phyloP scores from a whole-genome alignment of 30 jellyfish, hydroid and myxozoan species.

The Morbakka virulenta region DNA sequence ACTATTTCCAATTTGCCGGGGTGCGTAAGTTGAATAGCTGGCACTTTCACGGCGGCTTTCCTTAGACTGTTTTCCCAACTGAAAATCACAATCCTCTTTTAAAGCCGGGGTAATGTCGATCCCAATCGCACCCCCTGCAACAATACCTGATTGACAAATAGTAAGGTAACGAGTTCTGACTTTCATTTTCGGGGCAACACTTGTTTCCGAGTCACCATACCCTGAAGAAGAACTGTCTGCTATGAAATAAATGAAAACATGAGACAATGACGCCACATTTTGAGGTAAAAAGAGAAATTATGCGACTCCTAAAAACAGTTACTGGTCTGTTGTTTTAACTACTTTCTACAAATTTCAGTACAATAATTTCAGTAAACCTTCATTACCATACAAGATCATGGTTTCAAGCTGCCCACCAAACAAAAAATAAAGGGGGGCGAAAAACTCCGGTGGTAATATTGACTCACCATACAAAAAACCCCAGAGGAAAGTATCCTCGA shows the following conservation, averaged over 20 bases:
- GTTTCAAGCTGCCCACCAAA: too few relatives aligned
- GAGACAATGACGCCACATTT: neutral
- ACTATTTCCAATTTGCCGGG: slow-evolving; percentile 50
- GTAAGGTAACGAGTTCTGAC: slow-evolving; percentile 79
- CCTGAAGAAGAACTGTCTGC: slow-evolving; percentile 87
- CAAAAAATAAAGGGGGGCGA: too few relatives aligned
- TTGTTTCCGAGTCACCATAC: slow-evolving; percentile 52
- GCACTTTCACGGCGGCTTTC: slow-evolving; percentile 67
- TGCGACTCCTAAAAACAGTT: too few relatives aligned
- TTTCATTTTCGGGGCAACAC: slow-evolving; percentile 70
- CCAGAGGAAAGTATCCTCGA: too few relatives aligned
- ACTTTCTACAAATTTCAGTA: too few relatives aligned
- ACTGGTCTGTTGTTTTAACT: too few relatives aligned
- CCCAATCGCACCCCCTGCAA: slow-evolving; percentile 91
- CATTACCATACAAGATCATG: too few relatives aligned
- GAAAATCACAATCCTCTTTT: slow-evolving; percentile 70
- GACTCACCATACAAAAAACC: too few relatives aligned
- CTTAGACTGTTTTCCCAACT: slow-evolving; percentile 45
- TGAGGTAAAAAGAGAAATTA: neutral
- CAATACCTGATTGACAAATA: slow-evolving; percentile 85
- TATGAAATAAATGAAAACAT: neutral
- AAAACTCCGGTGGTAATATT: too few relatives aligned
- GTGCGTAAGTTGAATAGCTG: slow-evolving; percentile 28
- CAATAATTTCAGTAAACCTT: too few relatives aligned
- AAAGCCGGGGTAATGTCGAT: slow-evolving; percentile 63